Evolutionary conservation across 1,140 invertebrate species (phyloP).

Genomic region (Cepaea nemoralis): DNA sequence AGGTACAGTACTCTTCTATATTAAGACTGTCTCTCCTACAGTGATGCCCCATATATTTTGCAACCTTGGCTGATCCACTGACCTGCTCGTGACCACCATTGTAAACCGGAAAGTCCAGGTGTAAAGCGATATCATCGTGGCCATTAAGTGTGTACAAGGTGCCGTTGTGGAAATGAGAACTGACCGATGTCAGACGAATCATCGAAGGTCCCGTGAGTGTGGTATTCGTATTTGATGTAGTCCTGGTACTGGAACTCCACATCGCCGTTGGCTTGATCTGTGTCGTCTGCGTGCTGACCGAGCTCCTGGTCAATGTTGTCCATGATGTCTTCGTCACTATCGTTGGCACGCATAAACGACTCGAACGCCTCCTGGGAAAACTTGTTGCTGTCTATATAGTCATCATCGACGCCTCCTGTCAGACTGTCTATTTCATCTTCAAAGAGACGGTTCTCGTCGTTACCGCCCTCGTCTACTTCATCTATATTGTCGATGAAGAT

Average conservation of each 20-base stretch:
- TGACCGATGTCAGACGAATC: not conserved
- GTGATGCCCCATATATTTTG: not conserved
- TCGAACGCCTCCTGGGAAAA: conserved; percentile 42
- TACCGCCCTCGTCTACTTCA: not conserved
- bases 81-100: not conserved
- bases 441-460: conserved; percentile 18
- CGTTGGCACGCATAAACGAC: conserved; percentile 41
- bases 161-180: not conserved
- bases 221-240: conserved; percentile 12
- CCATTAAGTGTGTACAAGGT: not conserved
- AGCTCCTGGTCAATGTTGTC: conserved; percentile 32
- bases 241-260: conserved; percentile 28
- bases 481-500: conserved; percentile 45
- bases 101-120: not conserved
- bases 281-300: not conserved
- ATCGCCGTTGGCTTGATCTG: conserved; percentile 28
- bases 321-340: conserved; percentile 25
- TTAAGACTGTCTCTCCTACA: conserved; percentile 31
- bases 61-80: not conserved
- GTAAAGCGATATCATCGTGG: not conserved
- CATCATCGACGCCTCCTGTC: conserved; percentile 20
- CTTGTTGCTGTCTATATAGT: conserved; percentile 8
- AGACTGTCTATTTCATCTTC: conserved; percentile 32
- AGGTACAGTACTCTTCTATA: conserved; percentile 38
- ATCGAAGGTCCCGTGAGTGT: not conserved